These are phyloP conservation scores for Sogatella furcifera DNA, from an alignment of 1,140 invertebrate genomes.

Conservation along the genomic window DNA sequence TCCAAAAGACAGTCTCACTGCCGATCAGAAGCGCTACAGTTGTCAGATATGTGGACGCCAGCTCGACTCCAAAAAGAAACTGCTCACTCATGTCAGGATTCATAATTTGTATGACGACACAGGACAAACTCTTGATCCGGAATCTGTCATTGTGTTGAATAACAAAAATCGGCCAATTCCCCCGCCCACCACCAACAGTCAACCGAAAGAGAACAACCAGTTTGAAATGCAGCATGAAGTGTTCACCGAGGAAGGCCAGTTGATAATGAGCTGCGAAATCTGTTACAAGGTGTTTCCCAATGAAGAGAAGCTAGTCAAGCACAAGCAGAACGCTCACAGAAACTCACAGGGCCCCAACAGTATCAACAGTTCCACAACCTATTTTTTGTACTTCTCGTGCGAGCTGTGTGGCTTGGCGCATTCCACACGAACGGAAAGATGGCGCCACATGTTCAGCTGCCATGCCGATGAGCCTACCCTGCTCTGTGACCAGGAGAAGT, in stretches of 20 bases:
- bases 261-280: slow-evolving; percentile 35
- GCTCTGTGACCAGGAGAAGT: slow-evolving; percentile 34
- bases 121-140: slow-evolving; percentile 36
- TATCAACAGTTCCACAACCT: slow-evolving; percentile 17
- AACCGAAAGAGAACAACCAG: neutral
- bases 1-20: slow-evolving; percentile 19
- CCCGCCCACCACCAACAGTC: neutral
- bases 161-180: neutral
- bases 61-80: slow-evolving; percentile 43
- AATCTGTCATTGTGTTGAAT: slow-evolving; percentile 20
- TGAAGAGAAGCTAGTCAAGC: slow-evolving; percentile 38
- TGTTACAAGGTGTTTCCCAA: slow-evolving; percentile 39
- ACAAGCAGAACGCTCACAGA: slow-evolving; percentile 37
- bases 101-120: slow-evolving; percentile 37
- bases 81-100: slow-evolving; percentile 44
- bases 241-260: slow-evolving; percentile 32
- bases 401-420: slow-evolving; percentile 40
- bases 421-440: slow-evolving; percentile 40
- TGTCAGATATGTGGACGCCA: slow-evolving; percentile 44
- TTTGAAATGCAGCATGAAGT: slow-evolving; percentile 12
- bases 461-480: slow-evolving; percentile 35
- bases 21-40: slow-evolving; percentile 25
- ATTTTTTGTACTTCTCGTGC: slow-evolving; percentile 40
- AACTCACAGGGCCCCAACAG: slow-evolving; percentile 8
- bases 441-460: slow-evolving; percentile 37